Base-by-base conservation (phyloP, 2,797 vertebrate genomes). In the Holocentrus rufus region DNA sequence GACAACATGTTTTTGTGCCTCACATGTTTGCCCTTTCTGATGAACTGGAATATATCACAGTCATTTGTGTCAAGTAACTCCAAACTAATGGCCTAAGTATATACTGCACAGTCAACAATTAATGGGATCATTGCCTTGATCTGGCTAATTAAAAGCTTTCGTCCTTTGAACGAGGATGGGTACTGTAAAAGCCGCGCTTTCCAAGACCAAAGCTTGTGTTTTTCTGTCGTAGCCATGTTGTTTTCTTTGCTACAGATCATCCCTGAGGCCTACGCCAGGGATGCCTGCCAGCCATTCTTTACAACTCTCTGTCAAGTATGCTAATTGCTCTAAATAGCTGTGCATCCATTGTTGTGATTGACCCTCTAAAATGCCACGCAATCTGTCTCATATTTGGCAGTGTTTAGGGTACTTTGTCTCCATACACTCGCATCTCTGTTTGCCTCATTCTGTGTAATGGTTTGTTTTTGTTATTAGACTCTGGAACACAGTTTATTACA, bases 281-380 rank as follows among this genome's bases (percentile, higher is more conserved):
- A 73, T 8, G 74, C 61, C 77, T 64, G 71, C 71, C 70, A 76
- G 67, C 30, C 56, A 7, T 71, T 77, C 64, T 83, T 65, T 74
- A 54, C 66, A 36, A 69, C 72, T 85, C 85, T 74, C 79, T 69
- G 74, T 85, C 79, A 72, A 87, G 76, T 83, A 76, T 44, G 72
- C 55, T 88, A 87, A 88, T 90, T 85, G 72, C 80, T 76, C 79
- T 85, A 76, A 87, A 89, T 85, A 83, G 74, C 79, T 30, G 72
- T 77, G 46, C 58, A 23, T 73, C 69, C 46, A 61, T 70, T 85
- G 79, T 76, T 80, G 65, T 82, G 77, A 76, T 82, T 90, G 88
- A 87, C 88, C 85, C 84, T 72, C 2, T 83, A 56, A 82, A 83
- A 80, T 82, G 72, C 80, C 10, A 22, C 76, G 76, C 77, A 85